These are phyloP conservation scores for Sander lucioperca DNA, from an alignment of 2,113 vertebrate genomes.

Conservation along the genomic window DNA sequence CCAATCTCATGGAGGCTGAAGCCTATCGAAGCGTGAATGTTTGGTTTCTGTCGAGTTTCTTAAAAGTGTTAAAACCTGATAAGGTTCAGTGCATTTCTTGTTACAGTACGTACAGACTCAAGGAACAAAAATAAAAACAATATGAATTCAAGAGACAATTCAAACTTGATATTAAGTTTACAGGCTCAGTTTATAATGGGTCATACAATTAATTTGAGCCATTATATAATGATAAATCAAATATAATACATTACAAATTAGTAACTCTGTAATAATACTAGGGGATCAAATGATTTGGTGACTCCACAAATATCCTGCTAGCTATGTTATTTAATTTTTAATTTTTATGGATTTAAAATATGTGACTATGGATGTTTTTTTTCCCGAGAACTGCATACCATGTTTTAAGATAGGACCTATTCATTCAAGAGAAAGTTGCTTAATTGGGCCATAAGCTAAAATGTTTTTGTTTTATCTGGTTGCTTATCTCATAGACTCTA, in stretches of 20 bases:
- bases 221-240: not conserved
- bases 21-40: constrained; percentile 62
- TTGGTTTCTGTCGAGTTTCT: constrained; percentile 38
- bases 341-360: not conserved
- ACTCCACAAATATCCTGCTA: not conserved
- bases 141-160: not conserved
- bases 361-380: not conserved
- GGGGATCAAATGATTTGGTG: constrained; percentile 26
- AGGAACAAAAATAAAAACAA: constrained; percentile 16
- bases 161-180: not conserved
- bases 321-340: not conserved
- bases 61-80: constrained; percentile 55
- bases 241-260: not conserved
- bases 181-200: not conserved
- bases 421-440: not conserved
- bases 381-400: not conserved
- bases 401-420: not conserved
- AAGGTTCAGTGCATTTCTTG: constrained; percentile 45
- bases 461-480: not conserved
- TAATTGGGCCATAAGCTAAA: not conserved
- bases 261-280: constrained; percentile 32
- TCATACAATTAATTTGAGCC: not conserved
- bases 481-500: not conserved
- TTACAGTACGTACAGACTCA: not conserved
- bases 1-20: constrained; percentile 57